Percentiles rank a stretch among this genome's conserved stretches.
Evolutionary conservation across 2,113 vertebrate genomes (phyloP).

Genomic region (Oncorhynchus kisutch): DNA sequence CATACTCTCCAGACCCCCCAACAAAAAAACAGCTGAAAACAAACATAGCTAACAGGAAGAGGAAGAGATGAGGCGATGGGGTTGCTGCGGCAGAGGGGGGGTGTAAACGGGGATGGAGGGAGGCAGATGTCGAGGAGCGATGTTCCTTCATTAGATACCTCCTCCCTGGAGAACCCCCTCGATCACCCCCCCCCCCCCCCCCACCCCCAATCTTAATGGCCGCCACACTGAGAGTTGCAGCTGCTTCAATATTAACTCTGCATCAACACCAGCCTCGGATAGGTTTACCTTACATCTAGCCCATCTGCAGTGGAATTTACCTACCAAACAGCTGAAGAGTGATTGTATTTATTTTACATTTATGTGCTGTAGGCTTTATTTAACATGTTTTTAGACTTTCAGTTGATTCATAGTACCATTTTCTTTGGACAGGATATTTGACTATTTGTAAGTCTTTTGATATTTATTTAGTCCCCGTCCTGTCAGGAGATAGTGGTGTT

Average conservation of each 20-base stretch:
- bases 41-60: slow-evolving; percentile 7
- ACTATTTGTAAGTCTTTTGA: too few species aligned
- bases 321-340: too few species aligned
- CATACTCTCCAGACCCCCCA: slow-evolving; percentile 10
- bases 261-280: slow-evolving; percentile 17
- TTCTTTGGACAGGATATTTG: too few species aligned
- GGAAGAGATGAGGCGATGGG: background rate
- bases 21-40: background rate
- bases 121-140: slow-evolving; percentile 56
- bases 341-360: too few species aligned
- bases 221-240: slow-evolving; percentile 60
- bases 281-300: too few species aligned
- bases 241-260: slow-evolving; percentile 64
- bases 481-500: too few species aligned
- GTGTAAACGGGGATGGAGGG: slow-evolving; percentile 4
- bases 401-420: too few species aligned
- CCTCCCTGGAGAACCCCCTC: slow-evolving; percentile 36
- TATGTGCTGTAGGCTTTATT: too few species aligned
- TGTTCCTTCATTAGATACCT: slow-evolving; percentile 57
- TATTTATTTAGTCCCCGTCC: too few species aligned
- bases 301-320: too few species aligned
- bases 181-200: slow-evolving; percentile 47
- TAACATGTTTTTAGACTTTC: too few species aligned
- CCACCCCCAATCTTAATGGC: slow-evolving; percentile 49
- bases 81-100: background rate